Base-by-base conservation (phyloP, 2,888 invertebrate genomes). In the Rhimphoctona megacephalus region DNA sequence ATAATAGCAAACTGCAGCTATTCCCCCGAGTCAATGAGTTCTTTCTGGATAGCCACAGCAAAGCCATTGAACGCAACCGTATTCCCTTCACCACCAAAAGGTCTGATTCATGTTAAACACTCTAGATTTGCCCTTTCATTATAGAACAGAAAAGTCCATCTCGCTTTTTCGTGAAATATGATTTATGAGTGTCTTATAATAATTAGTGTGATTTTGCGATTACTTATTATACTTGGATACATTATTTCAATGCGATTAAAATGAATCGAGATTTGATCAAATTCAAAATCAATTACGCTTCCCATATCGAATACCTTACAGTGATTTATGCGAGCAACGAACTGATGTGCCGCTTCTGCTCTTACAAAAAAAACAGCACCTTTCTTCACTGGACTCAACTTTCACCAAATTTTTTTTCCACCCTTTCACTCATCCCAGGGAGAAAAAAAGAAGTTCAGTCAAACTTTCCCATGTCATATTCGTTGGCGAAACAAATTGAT, bases 11-110 rank as follows among this genome's bases (percentile, higher is more conserved):
- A 80, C 76, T 66, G 49, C 76, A 70, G 77, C 77, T 76, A 76
- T 79, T 83, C 79, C 84, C 84, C 36, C 74, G 80, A 80, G 83
- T 84, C 54, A 74, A 79, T 74, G 79, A 79, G 46, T 74, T 84
- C 73, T 61, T 25, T 61, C 57, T 25, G 70, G 79, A 74, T 81
- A 61, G 30, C 46, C 25, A 33, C 78, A 64, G 61, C 49, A 67
- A n/a, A 73, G n/a, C 33, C 66, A 57, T 81, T 30, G 64, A 57
- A 85, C 77, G 57, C 81, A 76, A 72, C 73, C 80, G 73, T 43
- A 72, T 76, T 82, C 52, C 46, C 33, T 30, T 52, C 33, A 7
- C 49, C 52, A 19, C 61, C 49, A 8, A 22, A 46, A 70, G 22
- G 2, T 46, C 30, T 30, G 52, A 52, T 52, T 30, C 52, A 6